Evolutionary conservation across 2,113 vertebrate species (phyloP).

Genomic region (Limnothrissa miodon): DNA sequence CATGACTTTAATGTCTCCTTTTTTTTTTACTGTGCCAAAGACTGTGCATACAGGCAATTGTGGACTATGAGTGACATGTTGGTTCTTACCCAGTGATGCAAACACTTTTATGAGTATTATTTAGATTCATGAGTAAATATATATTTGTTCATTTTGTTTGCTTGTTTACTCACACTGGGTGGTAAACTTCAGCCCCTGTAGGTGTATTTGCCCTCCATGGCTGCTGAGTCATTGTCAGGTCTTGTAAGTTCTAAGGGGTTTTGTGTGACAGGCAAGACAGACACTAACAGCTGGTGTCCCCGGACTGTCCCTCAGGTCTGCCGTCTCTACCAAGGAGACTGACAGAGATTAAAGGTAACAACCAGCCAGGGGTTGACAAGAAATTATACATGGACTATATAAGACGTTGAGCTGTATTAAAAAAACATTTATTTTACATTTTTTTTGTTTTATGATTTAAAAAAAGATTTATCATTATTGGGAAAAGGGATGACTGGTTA

Average conservation of each 20-base stretch:
- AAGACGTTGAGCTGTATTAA: background rate
- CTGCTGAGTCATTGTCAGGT: background rate
- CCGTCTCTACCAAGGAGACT: conserved; percentile 2
- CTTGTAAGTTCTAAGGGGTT: background rate
- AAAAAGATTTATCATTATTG: background rate
- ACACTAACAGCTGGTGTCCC: conserved; percentile 32
- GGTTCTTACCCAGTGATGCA: background rate
- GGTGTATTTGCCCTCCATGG: background rate
- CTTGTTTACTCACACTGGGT: background rate
- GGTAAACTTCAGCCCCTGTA: background rate
- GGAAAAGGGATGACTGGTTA: conserved; percentile 5
- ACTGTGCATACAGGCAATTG: background rate
- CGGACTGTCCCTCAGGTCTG: background rate
- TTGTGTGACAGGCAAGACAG: conserved; percentile 24
- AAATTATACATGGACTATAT: conserved; percentile 11
- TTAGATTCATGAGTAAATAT: background rate
- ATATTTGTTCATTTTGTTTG: background rate
- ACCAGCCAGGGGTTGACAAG: background rate
- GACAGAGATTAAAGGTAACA: background rate
- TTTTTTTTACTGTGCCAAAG: conserved; percentile 15
- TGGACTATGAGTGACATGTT: background rate
- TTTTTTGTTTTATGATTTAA: background rate
- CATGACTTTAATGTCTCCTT: background rate
- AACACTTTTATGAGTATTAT: conserved; percentile 8
- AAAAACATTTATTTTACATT: too few relatives aligned